Evolutionary conservation across 2,888 invertebrate species (phyloP), one percentile per base, ranked within the genome.

Genomic region (Nymphalis polychloros): DNA sequence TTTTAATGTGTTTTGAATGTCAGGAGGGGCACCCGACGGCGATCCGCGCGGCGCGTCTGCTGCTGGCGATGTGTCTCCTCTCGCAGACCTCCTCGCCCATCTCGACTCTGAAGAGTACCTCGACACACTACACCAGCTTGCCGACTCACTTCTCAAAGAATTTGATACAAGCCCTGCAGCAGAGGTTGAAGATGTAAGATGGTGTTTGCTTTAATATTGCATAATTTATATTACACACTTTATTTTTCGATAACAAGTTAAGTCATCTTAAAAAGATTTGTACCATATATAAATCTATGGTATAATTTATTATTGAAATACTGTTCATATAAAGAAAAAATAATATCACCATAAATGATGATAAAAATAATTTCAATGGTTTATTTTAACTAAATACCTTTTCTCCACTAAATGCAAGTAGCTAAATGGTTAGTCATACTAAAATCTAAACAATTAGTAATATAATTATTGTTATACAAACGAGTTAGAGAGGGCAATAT

Each of bases 21-120:
- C 20, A 74, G 74, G 96, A 95, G 94, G 95, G 94, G 94, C 94
- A 94, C 89, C 94, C 95, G 94, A 89, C 94, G 95, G 95, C 95
- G 94, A 89, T 93, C 91, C 94, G 94, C 93, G 93, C 94, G 94
- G 94, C 94, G 62, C 94, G 96, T 77, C 93, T 95, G 94, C 94
- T 95, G 93, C 94, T 96, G 87, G 93, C 95, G 93, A 94, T 96
- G 86, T 96, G 94, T 94, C 96, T 96, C 93, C 96, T 97, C 93
- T 97, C 95, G 94, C 96, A 94, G 96, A 96, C 94, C 92, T 97
- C 93, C 94, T 96, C 94, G 94, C 95, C 79, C 95, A 96, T 84
- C 94, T 96, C 94, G 95, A 96, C 93, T 94, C 94, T 79, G 95
- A 95, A 77, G 95, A 95, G 82, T 95, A 95, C 87, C 92, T 95